phyloP scores from a whole-genome alignment of 2,888 invertebrate genomes.

The Tipula unca region DNA sequence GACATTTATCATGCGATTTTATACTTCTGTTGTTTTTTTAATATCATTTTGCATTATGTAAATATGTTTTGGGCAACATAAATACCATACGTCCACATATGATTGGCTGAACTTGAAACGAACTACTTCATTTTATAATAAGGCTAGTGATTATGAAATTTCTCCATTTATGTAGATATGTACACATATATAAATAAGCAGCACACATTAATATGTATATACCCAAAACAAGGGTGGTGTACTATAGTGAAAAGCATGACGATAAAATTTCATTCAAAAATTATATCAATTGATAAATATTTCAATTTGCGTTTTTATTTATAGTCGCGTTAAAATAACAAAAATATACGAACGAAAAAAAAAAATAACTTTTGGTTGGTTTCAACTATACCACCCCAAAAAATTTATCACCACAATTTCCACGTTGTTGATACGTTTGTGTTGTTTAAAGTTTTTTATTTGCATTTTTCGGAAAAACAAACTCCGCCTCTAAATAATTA shows the following conservation, averaged over 20 bases:
- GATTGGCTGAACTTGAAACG: background rate
- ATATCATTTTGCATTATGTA: background rate
- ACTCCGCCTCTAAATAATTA: slow-evolving; percentile 14
- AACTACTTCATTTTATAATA: background rate
- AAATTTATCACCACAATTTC: background rate
- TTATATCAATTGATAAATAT: background rate
- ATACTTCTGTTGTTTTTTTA: background rate
- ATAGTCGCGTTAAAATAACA: background rate
- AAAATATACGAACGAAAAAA: background rate
- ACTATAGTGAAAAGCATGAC: background rate
- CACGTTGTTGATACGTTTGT: background rate
- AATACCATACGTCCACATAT: background rate
- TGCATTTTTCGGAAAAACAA: background rate
- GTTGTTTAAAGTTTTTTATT: background rate
- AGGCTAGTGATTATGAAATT: background rate
- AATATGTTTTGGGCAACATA: background rate
- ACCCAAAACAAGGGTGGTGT: background rate
- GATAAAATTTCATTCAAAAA: background rate
- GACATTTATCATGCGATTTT: slow-evolving; percentile 20
- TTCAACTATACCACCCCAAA: slow-evolving; percentile 2
- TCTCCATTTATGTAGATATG: background rate
- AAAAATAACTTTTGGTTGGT: background rate
- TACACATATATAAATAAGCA: background rate
- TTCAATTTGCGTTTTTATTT: background rate
- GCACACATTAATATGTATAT: background rate